Evolutionary conservation across 1,140 invertebrate genomes (phyloP).

Genomic region (Sinonovacula constricta): DNA sequence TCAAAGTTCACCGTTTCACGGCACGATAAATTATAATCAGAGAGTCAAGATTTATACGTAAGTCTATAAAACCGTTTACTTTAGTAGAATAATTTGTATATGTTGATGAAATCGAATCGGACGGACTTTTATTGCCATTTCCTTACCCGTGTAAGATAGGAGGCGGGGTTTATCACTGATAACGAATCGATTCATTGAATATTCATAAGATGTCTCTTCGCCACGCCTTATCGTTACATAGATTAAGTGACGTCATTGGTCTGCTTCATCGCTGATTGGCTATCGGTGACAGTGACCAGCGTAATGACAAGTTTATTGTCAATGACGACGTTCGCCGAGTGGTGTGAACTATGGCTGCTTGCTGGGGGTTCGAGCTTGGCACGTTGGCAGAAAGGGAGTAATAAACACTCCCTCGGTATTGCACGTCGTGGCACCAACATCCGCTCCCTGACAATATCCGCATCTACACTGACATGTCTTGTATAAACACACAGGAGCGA

Average conservation of each 20-base stretch:
- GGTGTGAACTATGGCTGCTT: neutral
- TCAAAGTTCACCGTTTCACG: conserved; percentile 1
- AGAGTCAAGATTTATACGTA: conserved; percentile 19
- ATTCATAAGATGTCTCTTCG: conserved; percentile 5
- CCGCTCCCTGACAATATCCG: too few relatives aligned
- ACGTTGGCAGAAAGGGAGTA: too few relatives aligned
- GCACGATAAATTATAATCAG: conserved; percentile 19
- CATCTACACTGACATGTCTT: too few relatives aligned
- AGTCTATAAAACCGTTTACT: conserved; percentile 50
- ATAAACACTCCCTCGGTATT: too few relatives aligned
- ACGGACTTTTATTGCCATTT: conserved; percentile 29
- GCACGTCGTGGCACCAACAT: too few relatives aligned
- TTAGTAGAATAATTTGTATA: conserved; percentile 44
- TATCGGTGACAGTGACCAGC: neutral
- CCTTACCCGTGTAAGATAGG: conserved; percentile 17
- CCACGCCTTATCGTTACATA: conserved; percentile 14
- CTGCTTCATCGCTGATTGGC: conserved; percentile 2
- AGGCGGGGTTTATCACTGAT: conserved; percentile 7
- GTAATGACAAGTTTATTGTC: neutral
- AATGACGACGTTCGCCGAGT: neutral
- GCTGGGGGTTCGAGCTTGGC: too few relatives aligned
- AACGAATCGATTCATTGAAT: conserved; percentile 16
- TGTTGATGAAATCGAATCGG: conserved; percentile 27
- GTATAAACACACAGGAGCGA: too few relatives aligned
- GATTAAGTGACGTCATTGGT: neutral